Conservation (phyloP, 2,888 invertebrate genomes). For the Thelaira solivaga region DNA sequence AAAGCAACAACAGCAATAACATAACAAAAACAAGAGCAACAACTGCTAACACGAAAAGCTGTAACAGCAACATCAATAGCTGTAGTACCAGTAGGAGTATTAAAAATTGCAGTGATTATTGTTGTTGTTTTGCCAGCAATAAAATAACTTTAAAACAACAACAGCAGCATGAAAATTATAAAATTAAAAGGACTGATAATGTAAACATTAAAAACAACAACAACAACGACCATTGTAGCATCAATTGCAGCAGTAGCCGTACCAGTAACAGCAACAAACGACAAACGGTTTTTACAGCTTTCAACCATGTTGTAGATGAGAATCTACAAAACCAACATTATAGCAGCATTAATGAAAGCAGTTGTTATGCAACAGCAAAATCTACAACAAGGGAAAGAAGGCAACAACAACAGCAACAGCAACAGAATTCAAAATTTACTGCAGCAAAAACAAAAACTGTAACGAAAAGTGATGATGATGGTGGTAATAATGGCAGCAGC, state of each 20-base stretch:
- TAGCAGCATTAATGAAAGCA: conserved; percentile 2
- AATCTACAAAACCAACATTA: conserved; percentile 20
- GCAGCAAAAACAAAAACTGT: conserved; percentile 34
- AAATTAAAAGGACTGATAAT: conserved; percentile 42
- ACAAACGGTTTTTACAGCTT: background rate
- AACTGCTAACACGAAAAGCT: no score
- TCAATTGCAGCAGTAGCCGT: no score
- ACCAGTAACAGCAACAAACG: conserved; percentile 17
- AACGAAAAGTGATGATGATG: conserved; percentile 16
- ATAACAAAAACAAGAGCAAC: conserved; percentile 6
- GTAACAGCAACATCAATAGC: conserved; percentile 1
- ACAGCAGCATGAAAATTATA: conserved; percentile 14
- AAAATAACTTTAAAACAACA: conserved; percentile 21
- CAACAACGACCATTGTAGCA: conserved; percentile 18
- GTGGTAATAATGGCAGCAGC: conserved; percentile 48
- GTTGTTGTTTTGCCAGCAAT: conserved; percentile 22
- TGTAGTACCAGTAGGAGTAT: conserved; percentile 20
- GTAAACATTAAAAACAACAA: conserved; percentile 18
- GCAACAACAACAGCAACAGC: background rate
- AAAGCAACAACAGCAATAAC: conserved; percentile 35
- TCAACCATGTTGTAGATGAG: conserved; percentile 9
- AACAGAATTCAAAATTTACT: conserved; percentile 1
- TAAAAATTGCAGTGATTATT: background rate
- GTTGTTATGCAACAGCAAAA: background rate
- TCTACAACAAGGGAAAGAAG: background rate